Evolutionary conservation across 2,797 vertebrate species (phyloP).

Genomic region (Falco biarmicus): DNA sequence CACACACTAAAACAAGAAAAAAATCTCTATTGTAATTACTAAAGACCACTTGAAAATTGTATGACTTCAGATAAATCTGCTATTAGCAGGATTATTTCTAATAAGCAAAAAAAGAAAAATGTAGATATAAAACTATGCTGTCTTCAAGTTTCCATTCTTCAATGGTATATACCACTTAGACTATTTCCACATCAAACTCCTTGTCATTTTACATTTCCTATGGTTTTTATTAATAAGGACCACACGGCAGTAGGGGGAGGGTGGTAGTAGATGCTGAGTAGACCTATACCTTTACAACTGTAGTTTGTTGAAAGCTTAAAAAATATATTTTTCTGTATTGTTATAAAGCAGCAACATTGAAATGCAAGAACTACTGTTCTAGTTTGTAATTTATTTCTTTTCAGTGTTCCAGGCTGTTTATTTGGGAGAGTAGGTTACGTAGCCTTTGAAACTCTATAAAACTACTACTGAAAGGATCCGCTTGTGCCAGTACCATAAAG

Average conservation of each 20-base stretch:
- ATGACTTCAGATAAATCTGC: neutral
- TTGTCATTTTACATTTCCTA: neutral
- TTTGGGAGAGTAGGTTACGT: fast-evolving
- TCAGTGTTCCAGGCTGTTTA: neutral
- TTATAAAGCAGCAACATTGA: neutral
- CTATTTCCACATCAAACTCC: neutral
- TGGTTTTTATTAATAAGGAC: neutral
- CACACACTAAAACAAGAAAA: neutral
- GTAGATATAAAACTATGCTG: neutral
- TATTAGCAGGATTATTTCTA: neutral
- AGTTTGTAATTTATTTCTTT: neutral
- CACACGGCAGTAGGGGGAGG: fast-evolving
- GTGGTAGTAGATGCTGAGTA: neutral
- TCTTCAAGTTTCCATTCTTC: neutral
- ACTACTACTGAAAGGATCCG: neutral
- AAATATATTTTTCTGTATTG: neutral
- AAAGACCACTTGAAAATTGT: neutral
- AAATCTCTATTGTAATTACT: neutral
- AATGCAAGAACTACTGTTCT: neutral
- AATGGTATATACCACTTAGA: neutral
- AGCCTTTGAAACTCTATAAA: neutral
- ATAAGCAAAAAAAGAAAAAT: neutral
- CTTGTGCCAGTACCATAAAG: neutral
- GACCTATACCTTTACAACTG: neutral
- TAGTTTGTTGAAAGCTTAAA: neutral